Conservation (phyloP, 1,140 invertebrate species). For the Globodera ellingtonae region DNA sequence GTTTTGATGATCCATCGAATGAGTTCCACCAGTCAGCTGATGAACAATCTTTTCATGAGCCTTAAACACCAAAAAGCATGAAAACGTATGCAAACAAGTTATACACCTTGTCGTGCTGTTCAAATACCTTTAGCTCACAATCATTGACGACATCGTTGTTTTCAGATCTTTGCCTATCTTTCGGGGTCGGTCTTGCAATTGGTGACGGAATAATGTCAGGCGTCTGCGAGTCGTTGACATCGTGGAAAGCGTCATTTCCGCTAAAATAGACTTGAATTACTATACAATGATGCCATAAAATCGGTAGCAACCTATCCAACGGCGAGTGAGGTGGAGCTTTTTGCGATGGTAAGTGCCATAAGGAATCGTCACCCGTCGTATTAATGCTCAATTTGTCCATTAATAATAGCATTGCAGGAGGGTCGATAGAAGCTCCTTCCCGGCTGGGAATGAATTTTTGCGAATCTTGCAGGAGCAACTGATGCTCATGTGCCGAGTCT, state of each 20-base stretch:
- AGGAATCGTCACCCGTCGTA: constrained; percentile 20
- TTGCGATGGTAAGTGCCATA: constrained; percentile 36
- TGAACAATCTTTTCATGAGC: constrained; percentile 1
- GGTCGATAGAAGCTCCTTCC: not conserved
- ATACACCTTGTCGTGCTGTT: not conserved
- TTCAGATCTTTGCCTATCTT: not conserved
- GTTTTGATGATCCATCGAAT: not conserved
- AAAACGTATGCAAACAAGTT: not conserved
- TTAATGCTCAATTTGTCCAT: constrained; percentile 25
- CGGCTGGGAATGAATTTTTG: no score
- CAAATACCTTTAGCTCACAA: not conserved
- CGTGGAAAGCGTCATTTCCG: not conserved
- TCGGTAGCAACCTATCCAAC: not conserved
- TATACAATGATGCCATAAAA: not conserved
- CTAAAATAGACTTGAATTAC: not conserved
- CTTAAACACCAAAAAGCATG: not conserved
- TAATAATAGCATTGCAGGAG: not conserved
- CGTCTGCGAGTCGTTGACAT: not conserved
- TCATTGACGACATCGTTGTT: constrained; percentile 7
- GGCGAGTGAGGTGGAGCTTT: not conserved
- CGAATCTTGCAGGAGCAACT: no score
- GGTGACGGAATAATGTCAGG: constrained; percentile 51
- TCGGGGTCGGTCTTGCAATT: constrained; percentile 56
- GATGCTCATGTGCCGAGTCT: no score
- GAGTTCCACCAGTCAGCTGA: not conserved